Evolutionary conservation across 1,140 invertebrate genomes (phyloP).

Genomic region (Hylyphantes graminicola): DNA sequence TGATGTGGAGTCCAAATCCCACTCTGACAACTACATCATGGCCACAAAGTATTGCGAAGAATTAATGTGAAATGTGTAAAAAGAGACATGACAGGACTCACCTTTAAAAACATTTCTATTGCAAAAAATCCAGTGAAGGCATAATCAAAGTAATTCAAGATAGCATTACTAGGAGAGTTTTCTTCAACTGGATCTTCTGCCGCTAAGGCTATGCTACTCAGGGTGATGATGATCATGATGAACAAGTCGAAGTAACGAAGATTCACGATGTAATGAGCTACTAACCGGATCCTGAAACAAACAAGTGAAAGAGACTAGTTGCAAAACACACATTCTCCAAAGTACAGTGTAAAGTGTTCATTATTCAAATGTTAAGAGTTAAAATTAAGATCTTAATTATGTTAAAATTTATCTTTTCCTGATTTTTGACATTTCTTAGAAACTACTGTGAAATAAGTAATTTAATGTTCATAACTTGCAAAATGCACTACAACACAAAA

Average conservation of each 20-base stretch:
- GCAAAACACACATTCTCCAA: too few relatives aligned
- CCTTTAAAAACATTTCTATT: constrained; percentile 96
- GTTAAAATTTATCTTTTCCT: too few relatives aligned
- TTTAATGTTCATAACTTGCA: too few relatives aligned
- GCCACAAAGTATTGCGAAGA: too few relatives aligned
- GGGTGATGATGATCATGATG: constrained; percentile 98
- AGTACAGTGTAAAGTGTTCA: too few relatives aligned
- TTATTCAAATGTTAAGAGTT: too few relatives aligned
- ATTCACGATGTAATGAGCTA: constrained; percentile 97
- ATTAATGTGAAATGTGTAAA: background rate
- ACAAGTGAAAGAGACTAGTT: background rate
- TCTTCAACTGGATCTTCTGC: constrained; percentile 98
- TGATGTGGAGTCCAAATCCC: too few relatives aligned
- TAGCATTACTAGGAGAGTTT: constrained; percentile 75
- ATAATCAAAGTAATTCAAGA: constrained; percentile 99
- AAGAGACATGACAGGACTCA: constrained; percentile 65
- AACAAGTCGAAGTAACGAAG: constrained; percentile 99
- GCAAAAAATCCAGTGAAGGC: constrained; percentile 99
- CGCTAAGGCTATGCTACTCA: constrained; percentile 98
- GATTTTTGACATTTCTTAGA: too few relatives aligned
- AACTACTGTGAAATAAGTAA: too few relatives aligned
- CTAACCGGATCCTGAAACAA: constrained; percentile 76
- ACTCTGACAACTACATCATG: too few relatives aligned
- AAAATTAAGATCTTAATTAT: too few relatives aligned
- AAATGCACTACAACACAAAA: too few relatives aligned